These are phyloP conservation scores for Myiozetetes cayanensis DNA, from an alignment of 2,113 vertebrate genomes.

Conservation along the genomic window DNA sequence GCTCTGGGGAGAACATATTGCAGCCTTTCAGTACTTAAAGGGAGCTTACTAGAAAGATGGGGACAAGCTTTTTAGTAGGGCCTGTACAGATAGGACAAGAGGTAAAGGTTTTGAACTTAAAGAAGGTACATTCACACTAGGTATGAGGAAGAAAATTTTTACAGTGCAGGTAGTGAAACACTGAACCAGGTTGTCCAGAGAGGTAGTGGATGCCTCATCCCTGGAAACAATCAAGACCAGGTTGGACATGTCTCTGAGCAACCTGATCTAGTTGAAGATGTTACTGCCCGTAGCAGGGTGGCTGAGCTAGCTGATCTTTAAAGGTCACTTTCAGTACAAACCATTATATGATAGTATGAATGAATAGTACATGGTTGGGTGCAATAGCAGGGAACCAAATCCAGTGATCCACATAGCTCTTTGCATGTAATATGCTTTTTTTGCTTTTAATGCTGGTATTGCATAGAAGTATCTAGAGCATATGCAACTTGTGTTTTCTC, in stretches of 20 bases:
- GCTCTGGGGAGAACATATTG: fast-evolving
- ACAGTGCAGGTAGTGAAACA: fast-evolving
- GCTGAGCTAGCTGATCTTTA: background rate
- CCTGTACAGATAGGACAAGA: background rate
- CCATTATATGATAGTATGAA: background rate
- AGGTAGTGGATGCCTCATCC: background rate
- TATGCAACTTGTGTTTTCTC: background rate
- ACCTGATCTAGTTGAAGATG: background rate
- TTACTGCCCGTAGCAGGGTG: background rate
- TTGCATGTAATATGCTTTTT: background rate
- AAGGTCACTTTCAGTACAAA: background rate
- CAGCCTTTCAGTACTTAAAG: background rate
- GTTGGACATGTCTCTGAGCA: background rate
- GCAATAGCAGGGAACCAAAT: background rate
- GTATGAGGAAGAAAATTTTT: background rate
- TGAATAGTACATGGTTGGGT: background rate
- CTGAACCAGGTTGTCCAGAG: background rate
- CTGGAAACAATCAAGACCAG: background rate
- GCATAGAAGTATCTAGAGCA: background rate
- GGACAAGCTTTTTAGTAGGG: background rate
- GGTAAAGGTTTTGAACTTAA: background rate
- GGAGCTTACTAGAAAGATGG: background rate
- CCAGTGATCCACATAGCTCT: background rate
- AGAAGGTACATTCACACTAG: background rate
- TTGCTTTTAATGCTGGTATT: background rate